Evolutionary conservation across 64 coral and sea anemone species (phyloP).

Genomic region (Stichodactyla mertensii): DNA sequence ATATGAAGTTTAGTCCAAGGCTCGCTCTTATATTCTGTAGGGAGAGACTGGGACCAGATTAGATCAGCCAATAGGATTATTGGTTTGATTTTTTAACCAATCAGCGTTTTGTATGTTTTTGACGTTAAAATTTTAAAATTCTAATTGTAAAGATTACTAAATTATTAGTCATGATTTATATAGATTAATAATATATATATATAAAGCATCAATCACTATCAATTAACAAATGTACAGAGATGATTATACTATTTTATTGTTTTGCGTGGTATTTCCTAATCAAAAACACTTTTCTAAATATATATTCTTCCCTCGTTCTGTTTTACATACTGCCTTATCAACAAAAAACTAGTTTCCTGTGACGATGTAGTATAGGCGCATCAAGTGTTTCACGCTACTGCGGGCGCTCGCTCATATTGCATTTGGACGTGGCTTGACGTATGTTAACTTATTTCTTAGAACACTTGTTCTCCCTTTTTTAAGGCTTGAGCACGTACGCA

Average conservation of each 20-base stretch:
- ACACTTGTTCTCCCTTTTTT: no score
- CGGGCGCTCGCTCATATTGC: no score
- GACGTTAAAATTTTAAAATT: neutral
- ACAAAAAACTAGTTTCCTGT: neutral
- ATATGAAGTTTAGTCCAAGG: neutral
- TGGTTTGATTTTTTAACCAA: neutral
- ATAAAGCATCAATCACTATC: neutral
- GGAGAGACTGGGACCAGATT: neutral
- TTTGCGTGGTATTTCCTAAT: constrained; percentile 4
- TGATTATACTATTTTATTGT: constrained; percentile 6
- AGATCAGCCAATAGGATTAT: neutral
- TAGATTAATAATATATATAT: constrained; percentile 6
- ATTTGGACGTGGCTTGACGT: no score
- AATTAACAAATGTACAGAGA: constrained; percentile 4
- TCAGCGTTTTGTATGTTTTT: neutral
- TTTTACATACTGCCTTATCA: neutral
- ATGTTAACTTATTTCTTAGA: no score
- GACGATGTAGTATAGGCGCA: neutral
- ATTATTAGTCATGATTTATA: constrained; percentile 6
- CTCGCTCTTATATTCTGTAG: neutral
- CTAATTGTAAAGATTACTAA: constrained; percentile 3
- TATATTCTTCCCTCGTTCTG: neutral
- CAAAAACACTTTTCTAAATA: neutral
- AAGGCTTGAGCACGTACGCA: no score
- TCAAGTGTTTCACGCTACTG: no score